phyloP scores from a whole-genome alignment of 2,797 vertebrate species.

The Karalla daura region DNA sequence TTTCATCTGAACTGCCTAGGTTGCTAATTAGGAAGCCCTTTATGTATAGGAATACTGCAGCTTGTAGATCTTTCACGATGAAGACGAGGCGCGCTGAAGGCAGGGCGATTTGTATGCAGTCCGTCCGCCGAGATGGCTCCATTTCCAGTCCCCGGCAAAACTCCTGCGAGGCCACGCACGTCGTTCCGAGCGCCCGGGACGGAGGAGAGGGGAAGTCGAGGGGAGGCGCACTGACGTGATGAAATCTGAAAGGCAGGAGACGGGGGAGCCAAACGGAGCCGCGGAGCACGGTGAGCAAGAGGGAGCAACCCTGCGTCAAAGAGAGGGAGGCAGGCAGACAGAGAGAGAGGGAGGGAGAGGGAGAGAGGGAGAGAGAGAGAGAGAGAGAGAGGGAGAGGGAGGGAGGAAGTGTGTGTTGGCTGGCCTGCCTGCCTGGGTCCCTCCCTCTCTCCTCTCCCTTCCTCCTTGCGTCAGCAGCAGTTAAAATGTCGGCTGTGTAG shows the following conservation, averaged over 20 bases:
- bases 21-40: too few relatives aligned
- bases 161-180: too few relatives aligned
- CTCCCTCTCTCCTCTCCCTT: slow-evolving; percentile 47
- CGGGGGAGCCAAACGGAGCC: slow-evolving; percentile 51
- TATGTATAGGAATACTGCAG: too few relatives aligned
- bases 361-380: slow-evolving; percentile 6
- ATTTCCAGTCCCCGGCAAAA: too few relatives aligned
- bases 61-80: too few relatives aligned
- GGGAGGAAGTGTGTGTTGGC: slow-evolving; percentile 46
- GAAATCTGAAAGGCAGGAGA: background rate
- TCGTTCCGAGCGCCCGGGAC: too few relatives aligned
- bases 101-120: too few relatives aligned
- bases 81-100: too few relatives aligned
- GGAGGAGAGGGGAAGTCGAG: background rate
- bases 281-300: slow-evolving; percentile 22
- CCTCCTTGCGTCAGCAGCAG: slow-evolving; percentile 74
- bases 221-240: slow-evolving; percentile 1
- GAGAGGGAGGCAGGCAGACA: background rate
- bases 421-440: slow-evolving; percentile 42
- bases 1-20: too few relatives aligned
- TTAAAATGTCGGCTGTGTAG: slow-evolving; percentile 82
- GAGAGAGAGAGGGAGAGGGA: too few relatives aligned
- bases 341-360: slow-evolving; percentile 25
- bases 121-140: too few relatives aligned
- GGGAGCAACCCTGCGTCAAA: slow-evolving; percentile 28